These are phyloP conservation scores for Theristus sp. DNA, from an alignment of 2,888 invertebrate genomes.

Conservation along the genomic window DNA sequence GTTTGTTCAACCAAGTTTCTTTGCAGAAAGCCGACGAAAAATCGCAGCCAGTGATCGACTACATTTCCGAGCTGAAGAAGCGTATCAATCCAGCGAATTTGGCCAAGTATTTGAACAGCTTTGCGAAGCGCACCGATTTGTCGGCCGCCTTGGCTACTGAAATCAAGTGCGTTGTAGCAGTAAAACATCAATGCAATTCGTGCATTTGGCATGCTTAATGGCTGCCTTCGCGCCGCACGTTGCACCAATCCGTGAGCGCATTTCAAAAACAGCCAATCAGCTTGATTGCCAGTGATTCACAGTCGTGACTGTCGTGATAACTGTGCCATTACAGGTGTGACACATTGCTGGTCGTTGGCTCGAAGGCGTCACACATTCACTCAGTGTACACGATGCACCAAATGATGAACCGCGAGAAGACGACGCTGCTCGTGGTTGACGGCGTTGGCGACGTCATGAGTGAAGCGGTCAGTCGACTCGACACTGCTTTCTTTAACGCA, in stretches of 20 bases:
- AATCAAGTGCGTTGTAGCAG: constrained; percentile 11
- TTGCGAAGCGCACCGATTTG: constrained; percentile 23
- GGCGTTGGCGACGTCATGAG: constrained; percentile 66
- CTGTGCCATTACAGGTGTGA: constrained; percentile 31
- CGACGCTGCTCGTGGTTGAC: constrained; percentile 64
- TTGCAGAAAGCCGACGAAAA: neutral
- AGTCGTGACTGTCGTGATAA: too few relatives aligned
- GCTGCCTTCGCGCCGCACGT: too few relatives aligned
- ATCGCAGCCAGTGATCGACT: constrained; percentile 6
- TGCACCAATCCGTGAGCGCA: too few relatives aligned
- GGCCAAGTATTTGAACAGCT: constrained; percentile 18
- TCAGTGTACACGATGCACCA: constrained; percentile 55
- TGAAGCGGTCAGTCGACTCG: constrained; percentile 48
- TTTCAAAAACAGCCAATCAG: too few relatives aligned
- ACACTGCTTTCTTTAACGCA: neutral
- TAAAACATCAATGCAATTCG: neutral
- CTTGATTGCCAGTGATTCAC: too few relatives aligned
- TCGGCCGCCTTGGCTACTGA: constrained; percentile 20
- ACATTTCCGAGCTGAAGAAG: constrained; percentile 19
- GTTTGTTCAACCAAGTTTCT: too few relatives aligned
- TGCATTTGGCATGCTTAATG: too few relatives aligned
- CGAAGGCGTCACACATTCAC: constrained; percentile 54
- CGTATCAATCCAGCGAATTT: constrained; percentile 19
- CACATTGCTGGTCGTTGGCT: constrained; percentile 58
- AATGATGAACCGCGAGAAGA: constrained; percentile 57